Base-by-base conservation (phyloP, 2,797 vertebrate species). In the Varecia variegata region DNA sequence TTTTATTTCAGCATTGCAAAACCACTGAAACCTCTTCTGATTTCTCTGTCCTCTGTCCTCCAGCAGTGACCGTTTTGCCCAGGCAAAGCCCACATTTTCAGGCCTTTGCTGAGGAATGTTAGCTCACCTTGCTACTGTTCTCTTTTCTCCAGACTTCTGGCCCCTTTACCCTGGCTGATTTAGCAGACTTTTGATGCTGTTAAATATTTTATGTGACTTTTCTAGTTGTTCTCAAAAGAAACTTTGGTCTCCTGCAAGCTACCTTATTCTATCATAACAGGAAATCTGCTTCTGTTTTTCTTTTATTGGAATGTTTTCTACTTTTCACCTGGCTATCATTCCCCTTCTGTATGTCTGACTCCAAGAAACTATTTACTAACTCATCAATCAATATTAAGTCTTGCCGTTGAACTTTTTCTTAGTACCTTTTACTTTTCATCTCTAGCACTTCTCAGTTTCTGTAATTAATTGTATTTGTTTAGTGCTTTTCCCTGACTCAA, bases 151-250 rank as follows among this genome's bases (percentile, higher is more conserved):
- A 71, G 54, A 85, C 8, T 70, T 85, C 54, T 73, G 17, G 21
- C 5, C 38, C 21, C 27, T 65, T 80, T 65, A 68, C 15, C 5
- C 20, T 58, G 54, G n/a, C n/a, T 79, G 68, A 58, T 45, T 94
- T 83, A 83, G 25, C 54, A 83, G 50, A 45, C 3, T 23, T 62
- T 92, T 45, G 23, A 76, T 81, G 38, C 38, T 79, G 81, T 74
- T 77, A 40, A 71, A 74, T n/a, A 71, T 76, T 90, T 94, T 85
- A 65, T 79, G 47, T 90, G 85, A 77, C 50, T 87, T 79, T 90
- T 77, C 52, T 50, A 38, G 50, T 90, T 88, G 30, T 70, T 93
- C 54, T 90, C 12, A n/a, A 79, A 87, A 79, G 62, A 71, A n/a
- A 74, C 14, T 67, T 70, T 30, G 40, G 30, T 83, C 13, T 74